Evolutionary conservation across 2,113 vertebrate genomes (phyloP).

Genomic region (Cranoglanis bouderius): DNA sequence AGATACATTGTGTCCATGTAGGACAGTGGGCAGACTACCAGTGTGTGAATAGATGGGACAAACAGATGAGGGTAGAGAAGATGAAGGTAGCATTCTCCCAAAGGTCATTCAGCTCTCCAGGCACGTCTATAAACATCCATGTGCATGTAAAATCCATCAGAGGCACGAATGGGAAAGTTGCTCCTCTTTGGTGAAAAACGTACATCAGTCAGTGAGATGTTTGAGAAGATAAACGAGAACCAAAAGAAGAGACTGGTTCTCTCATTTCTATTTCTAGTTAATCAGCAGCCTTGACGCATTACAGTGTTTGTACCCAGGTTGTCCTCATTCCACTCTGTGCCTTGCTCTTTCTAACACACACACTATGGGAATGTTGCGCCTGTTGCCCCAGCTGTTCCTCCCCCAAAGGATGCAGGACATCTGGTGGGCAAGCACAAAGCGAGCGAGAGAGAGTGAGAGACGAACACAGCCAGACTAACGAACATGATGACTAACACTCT

Average conservation of each 20-base stretch:
- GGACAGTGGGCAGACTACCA: slow-evolving; percentile 68
- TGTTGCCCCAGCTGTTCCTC: slow-evolving; percentile 39
- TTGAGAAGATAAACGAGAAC: background rate
- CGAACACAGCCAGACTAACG: background rate
- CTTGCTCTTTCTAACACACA: background rate
- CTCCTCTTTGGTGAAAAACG: background rate
- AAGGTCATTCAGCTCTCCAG: slow-evolving; percentile 45
- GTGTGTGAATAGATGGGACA: slow-evolving; percentile 61
- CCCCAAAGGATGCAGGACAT: slow-evolving; percentile 44
- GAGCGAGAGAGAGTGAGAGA: background rate
- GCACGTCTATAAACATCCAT: slow-evolving; percentile 12
- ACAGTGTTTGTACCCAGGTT: background rate
- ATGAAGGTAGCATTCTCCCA: slow-evolving; percentile 45
- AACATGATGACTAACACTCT: background rate
- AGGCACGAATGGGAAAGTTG: background rate
- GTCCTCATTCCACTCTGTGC: slow-evolving; percentile 24
- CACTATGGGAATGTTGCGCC: slow-evolving; percentile 42
- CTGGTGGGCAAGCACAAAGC: slow-evolving; percentile 35
- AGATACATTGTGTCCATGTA: slow-evolving; percentile 63
- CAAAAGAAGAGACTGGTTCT: background rate
- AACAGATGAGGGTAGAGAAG: slow-evolving; percentile 64
- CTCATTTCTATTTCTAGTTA: background rate
- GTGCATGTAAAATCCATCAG: slow-evolving; percentile 21
- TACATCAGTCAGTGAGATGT: background rate
- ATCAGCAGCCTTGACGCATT: slow-evolving; percentile 5